These are phyloP conservation scores for Ophonus ardosiacus DNA, from an alignment of 2,888 invertebrate genomes.

Conservation along the genomic window DNA sequence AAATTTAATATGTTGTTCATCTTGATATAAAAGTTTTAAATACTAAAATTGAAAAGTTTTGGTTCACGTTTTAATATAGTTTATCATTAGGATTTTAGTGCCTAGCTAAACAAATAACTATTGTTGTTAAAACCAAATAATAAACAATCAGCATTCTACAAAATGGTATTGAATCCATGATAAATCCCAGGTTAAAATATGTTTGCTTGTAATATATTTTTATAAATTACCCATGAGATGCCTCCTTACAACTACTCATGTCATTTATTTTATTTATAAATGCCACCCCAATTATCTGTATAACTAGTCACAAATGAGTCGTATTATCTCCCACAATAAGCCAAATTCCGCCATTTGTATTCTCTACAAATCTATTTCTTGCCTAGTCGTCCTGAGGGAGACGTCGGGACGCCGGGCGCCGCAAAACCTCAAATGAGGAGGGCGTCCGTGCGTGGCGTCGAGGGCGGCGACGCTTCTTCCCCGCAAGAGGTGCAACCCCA, in stretches of 20 bases:
- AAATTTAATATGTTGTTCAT: no score
- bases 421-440: constrained; percentile 58
- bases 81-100: no score
- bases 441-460: constrained; percentile 45
- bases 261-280: background rate
- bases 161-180: no score
- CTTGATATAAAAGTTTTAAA: no score
- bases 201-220: no score
- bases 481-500: constrained; percentile 26
- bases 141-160: no score
- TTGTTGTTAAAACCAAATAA: no score
- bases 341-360: background rate
- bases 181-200: no score
- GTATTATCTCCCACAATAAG: constrained; percentile 3
- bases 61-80: no score
- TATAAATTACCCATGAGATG: background rate
- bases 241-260: background rate
- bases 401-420: background rate
- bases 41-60: no score
- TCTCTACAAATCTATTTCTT: background rate
- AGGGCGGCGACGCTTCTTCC: background rate
- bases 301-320: background rate
- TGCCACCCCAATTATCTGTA: background rate
- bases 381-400: constrained; percentile 7
- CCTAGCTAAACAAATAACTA: no score